Percentiles rank a stretch among this genome's conserved stretches.
phyloP scores from a whole-genome alignment of 2,113 vertebrate species.

The Piprites chloris region DNA sequence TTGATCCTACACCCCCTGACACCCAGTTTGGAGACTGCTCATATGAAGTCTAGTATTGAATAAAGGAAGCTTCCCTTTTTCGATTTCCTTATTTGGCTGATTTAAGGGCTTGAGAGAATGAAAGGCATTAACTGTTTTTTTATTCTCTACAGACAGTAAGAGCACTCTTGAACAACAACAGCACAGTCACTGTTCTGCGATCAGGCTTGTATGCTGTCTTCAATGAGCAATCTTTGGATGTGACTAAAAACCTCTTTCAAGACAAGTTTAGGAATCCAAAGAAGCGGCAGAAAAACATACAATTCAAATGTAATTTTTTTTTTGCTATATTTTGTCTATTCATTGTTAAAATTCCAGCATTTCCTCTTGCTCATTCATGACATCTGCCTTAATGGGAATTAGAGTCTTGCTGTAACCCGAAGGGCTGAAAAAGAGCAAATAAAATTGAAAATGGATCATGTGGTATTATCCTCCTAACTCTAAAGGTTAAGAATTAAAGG shows the following conservation, averaged over 20 bases:
- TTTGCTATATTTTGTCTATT: neutral
- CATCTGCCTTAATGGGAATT: neutral
- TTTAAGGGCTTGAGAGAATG: neutral
- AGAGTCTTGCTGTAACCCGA: neutral
- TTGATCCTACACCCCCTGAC: neutral
- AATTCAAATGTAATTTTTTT: conserved; percentile 69
- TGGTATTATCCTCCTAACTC: neutral
- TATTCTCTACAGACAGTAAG: conserved; percentile 55
- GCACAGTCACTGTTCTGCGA: conserved; percentile 41
- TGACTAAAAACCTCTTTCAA: conserved; percentile 17
- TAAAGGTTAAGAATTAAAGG: conserved; percentile 3
- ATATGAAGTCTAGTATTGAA: neutral
- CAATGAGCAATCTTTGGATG: conserved; percentile 13
- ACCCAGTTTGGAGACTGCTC: neutral
- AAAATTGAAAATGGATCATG: neutral
- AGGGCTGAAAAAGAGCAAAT: conserved; percentile 4
- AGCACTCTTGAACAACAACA: conserved; percentile 53
- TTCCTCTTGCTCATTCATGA: conserved; percentile 14
- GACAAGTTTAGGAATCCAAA: neutral
- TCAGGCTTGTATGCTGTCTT: conserved; percentile 51
- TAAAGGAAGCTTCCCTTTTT: neutral
- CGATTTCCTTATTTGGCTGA: neutral
- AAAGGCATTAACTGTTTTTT: neutral
- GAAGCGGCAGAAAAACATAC: conserved; percentile 12
- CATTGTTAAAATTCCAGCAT: neutral